Base-by-base conservation (phyloP, 2,888 invertebrate species). In the Carcina quercana region DNA sequence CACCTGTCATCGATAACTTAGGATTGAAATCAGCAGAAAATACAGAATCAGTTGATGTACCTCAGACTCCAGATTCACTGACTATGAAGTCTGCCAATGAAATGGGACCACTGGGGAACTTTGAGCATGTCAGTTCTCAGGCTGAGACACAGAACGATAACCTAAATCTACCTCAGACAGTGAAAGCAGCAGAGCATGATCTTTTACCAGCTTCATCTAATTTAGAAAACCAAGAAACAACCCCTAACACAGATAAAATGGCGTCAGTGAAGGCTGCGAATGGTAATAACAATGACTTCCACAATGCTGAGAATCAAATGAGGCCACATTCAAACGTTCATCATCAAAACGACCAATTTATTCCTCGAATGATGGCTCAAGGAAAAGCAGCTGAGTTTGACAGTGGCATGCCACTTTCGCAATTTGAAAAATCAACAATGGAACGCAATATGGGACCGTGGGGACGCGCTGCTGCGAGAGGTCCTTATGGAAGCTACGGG, bases 351-450 rank as follows among this genome's bases (percentile, higher is more conserved):
- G 10, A 24, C 11, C 21, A 13, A n/a, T 8, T 12, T 13, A 32
- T 12, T 15, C 33, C 28, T 10, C 38, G 46, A 30, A 33, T 34
- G 36, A 48, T 42, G 42, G 36, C 48, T 5, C 59, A 64, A 28
- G 52, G 53, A 12, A 66, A 68, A 30, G 43, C 59, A 19, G 48
- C 59, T 19, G 60, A 67, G 30, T 42, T 59, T 30, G 69, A 61
- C 21, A 50, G 43, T 28, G 39, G 45, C 12, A 50, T 64, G 47
- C 52, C 54, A 28, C 47, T 57, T 13, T 47, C 43, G 37, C 54
- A 49, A 11, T 53, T 60, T 22, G 61, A 43, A 22, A 56, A 52
- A 35, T 41, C 50, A 17, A 48, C 45, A 13, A 25, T 47, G 30
- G 55, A 41, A 37, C 59, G 35, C 6, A 45, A 45, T 5, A 41